Conservation (phyloP, 2,797 vertebrate species). For the Dendrocincla tyrannina region DNA sequence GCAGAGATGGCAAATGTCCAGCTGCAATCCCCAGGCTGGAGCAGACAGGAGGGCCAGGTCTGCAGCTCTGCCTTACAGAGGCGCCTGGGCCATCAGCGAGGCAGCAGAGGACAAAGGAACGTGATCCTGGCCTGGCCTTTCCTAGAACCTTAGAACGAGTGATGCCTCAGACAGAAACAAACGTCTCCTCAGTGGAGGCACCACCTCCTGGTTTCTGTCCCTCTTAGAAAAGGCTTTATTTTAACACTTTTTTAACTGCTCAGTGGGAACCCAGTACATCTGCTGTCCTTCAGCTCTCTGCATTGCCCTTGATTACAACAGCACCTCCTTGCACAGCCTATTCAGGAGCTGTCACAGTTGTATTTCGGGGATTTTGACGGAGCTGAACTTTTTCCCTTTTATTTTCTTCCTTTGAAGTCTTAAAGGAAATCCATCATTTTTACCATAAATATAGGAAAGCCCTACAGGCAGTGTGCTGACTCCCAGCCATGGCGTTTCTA, state of each 20-base stretch:
- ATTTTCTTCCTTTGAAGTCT: background rate
- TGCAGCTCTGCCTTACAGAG: background rate
- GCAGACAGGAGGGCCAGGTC: background rate
- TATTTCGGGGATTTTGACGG: background rate
- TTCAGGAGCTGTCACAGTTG: background rate
- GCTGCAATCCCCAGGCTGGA: background rate
- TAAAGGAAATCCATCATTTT: background rate
- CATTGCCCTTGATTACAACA: background rate
- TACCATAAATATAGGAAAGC: background rate
- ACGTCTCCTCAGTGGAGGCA: background rate
- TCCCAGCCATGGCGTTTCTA: background rate
- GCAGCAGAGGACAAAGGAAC: background rate
- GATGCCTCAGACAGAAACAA: background rate
- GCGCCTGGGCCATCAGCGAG: background rate
- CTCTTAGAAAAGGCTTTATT: background rate
- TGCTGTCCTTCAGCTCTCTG: background rate
- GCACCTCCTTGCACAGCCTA: background rate
- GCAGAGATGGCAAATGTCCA: background rate
- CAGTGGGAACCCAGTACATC: background rate
- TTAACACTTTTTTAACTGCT: background rate
- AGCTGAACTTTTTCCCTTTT: background rate
- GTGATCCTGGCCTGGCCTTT: background rate
- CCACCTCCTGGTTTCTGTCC: background rate
- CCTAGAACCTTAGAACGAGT: background rate
- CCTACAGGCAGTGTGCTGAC: background rate